phyloP scores from a whole-genome alignment of 2,113 vertebrate genomes.

The Manacus vitellinus region DNA sequence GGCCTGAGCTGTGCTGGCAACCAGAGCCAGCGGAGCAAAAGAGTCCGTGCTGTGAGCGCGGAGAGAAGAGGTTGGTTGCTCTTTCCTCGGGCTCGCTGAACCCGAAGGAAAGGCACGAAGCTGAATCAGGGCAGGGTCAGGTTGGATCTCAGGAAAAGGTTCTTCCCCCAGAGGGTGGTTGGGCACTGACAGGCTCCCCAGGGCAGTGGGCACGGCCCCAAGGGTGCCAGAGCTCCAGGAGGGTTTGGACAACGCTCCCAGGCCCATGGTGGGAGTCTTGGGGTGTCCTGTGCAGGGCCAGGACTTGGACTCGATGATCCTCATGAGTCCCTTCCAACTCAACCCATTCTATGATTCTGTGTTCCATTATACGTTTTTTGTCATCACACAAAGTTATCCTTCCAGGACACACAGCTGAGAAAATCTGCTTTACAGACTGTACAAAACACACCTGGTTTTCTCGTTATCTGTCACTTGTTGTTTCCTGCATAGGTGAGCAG shows the following conservation, averaged over 20 bases:
- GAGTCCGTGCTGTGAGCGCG: fast-evolving
- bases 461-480: neutral
- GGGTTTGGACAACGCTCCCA: neutral
- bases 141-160: neutral
- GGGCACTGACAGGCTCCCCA: neutral
- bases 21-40: too few relatives aligned
- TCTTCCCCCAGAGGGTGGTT: neutral
- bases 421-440: neutral
- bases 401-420: neutral
- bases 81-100: neutral
- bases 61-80: too few relatives aligned
- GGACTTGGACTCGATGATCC: fast-evolving
- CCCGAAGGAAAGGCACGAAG: neutral
- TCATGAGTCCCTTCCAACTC: neutral
- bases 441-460: neutral
- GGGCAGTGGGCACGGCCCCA: too few relatives aligned
- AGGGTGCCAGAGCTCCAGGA: too few relatives aligned
- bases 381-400: neutral
- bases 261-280: fast-evolving
- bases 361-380: fast-evolving
- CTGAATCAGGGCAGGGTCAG: neutral
- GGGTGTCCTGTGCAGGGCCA: neutral
- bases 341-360: neutral
- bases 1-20: neutral
- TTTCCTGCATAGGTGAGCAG: neutral